A percentile compares a stretch with the other conserved stretches of the same genome.
Evolutionary conservation across 2,113 vertebrate species (phyloP).

Genomic region (Gavia stellata): DNA sequence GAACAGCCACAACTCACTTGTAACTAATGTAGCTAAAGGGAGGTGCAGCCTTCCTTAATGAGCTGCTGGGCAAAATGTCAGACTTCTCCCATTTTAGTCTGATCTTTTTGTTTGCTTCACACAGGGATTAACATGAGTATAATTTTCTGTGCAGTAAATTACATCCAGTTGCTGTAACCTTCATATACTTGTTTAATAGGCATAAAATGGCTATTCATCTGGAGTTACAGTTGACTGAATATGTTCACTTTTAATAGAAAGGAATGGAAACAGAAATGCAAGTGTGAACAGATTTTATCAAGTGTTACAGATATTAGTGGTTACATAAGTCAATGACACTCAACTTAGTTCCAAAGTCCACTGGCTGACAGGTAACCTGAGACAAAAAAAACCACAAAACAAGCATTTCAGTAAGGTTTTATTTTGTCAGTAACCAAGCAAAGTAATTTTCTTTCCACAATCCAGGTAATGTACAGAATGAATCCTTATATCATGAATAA

Average conservation of each 20-base stretch:
- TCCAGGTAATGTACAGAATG: neutral
- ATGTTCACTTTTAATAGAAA: neutral
- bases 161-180: neutral
- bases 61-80: neutral
- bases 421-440: neutral
- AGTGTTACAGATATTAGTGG: neutral
- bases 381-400: neutral
- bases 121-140: accelerated
- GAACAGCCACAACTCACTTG: neutral
- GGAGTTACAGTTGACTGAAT: neutral
- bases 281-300: neutral
- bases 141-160: neutral
- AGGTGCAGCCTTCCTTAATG: neutral
- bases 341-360: neutral
- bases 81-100: neutral
- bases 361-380: neutral
- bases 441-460: neutral
- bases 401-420: neutral
- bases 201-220: neutral
- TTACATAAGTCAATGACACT: neutral
- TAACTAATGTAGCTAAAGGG: neutral
- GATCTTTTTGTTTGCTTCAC: neutral
- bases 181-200: neutral
- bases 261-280: neutral
- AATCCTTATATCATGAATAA: neutral